These are phyloP conservation scores for Holacanthella duospinosa DNA, from an alignment of 2,888 invertebrate species.

Conservation along the genomic window DNA sequence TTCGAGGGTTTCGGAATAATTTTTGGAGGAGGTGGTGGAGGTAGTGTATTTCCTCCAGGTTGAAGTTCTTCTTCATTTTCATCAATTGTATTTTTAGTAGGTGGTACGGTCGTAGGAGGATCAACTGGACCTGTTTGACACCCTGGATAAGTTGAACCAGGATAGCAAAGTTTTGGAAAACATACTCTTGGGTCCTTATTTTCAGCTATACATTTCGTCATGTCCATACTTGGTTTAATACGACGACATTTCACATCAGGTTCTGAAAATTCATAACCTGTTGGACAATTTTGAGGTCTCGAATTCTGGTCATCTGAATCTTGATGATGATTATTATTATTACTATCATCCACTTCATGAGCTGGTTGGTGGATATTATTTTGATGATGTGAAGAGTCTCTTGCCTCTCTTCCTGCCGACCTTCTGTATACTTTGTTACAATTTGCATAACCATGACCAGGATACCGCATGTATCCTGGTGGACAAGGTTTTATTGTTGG, in stretches of 20 bases:
- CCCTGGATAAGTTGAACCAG: not conserved
- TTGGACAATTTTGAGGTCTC: not conserved
- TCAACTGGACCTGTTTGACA: not conserved
- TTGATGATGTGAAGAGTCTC: not conserved
- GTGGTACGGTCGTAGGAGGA: not conserved
- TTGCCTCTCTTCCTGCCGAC: not conserved
- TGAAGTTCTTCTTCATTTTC: constrained; percentile 10
- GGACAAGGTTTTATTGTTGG: no score
- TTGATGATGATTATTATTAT: no score
- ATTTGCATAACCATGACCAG: not conserved
- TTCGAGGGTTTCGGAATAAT: not conserved
- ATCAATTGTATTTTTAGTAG: constrained; percentile 39
- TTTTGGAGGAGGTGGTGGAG: not conserved
- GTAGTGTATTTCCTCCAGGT: constrained; percentile 1
- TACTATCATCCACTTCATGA: not conserved
- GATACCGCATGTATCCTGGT: not conserved
- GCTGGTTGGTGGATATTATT: not conserved
- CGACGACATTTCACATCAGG: not conserved
- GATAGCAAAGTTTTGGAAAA: not conserved
- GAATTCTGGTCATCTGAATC: no score
- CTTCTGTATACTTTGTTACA: not conserved
- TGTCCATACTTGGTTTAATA: not conserved
- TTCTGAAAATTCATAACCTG: not conserved
- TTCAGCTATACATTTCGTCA: not conserved
- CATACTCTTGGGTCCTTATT: not conserved